Conservation (phyloP, 2,797 vertebrate genomes). For the Mus spretus region DNA sequence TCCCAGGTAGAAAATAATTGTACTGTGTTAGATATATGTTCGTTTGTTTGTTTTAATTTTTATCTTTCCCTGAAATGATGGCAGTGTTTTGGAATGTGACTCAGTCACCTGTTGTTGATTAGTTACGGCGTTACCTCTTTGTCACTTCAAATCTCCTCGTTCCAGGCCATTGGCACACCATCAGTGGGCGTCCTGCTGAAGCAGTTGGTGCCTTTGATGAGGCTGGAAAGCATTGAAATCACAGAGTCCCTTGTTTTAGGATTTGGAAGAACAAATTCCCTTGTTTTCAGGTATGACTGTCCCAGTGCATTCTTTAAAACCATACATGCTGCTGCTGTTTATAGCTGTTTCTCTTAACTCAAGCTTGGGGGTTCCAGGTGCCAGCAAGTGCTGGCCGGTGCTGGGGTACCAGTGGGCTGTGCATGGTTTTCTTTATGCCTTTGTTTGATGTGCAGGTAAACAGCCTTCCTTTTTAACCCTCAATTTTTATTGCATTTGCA, state of each 20-base stretch:
- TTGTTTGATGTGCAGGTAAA: neutral
- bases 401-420: neutral
- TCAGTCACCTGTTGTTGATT: conserved; percentile 53
- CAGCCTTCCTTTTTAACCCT: neutral
- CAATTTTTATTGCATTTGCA: neutral
- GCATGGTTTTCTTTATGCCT: accelerated
- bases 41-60: neutral
- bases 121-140: conserved; percentile 68
- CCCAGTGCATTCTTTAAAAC: conserved; percentile 50
- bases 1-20: neutral
- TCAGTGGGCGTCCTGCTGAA: conserved; percentile 98
- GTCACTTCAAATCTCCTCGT: conserved; percentile 81
- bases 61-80: conserved; percentile 43
- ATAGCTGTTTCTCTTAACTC: neutral
- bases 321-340: neutral
- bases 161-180: conserved; percentile 97
- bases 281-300: conserved; percentile 96
- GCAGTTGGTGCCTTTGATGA: conserved; percentile 98
- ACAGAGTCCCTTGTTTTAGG: conserved; percentile 98
- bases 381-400: too few species aligned
- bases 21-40: conserved; percentile 27
- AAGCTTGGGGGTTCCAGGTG: neutral
- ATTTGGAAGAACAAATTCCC: conserved; percentile 98
- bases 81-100: conserved; percentile 67
- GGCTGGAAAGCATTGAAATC: conserved; percentile 98